Conservation (phyloP, 2,113 vertebrate genomes). For the Brachypteracias leptosomus region DNA sequence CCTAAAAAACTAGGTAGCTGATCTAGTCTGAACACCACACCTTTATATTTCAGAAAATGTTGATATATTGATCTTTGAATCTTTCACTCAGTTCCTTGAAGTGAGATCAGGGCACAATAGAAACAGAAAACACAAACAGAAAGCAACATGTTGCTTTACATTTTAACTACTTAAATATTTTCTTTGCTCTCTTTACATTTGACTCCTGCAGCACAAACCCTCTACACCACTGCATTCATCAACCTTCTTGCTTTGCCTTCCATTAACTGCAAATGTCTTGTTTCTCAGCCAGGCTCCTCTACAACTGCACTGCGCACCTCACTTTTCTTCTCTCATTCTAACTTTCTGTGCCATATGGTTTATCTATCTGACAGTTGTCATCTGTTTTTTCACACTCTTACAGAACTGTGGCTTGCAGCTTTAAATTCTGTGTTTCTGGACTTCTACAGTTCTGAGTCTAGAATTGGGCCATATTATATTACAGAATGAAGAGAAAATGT, state of each 20-base stretch:
- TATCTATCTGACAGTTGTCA: not conserved
- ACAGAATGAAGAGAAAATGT: not conserved
- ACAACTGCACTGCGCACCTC: not conserved
- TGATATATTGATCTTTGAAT: not conserved
- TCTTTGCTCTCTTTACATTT: not conserved
- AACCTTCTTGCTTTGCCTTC: not conserved
- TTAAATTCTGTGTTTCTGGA: not conserved
- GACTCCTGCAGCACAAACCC: not conserved
- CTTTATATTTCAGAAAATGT: not conserved
- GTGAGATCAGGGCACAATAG: not conserved
- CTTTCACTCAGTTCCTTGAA: not conserved
- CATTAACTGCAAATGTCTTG: not conserved
- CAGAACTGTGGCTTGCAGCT: not conserved
- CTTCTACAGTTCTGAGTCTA: not conserved
- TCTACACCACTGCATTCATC: not conserved
- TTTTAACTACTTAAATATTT: not conserved
- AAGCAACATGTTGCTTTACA: not conserved
- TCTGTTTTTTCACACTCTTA: not conserved
- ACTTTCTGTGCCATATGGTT: not conserved
- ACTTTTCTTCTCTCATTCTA: not conserved
- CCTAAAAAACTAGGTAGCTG: not conserved
- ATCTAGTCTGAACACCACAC: not conserved
- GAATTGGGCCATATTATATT: not conserved
- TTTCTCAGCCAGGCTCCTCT: not conserved
- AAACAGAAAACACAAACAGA: too few species aligned